phyloP scores from a whole-genome alignment of 1,140 invertebrate species.

The Hylaeus volcanicus region DNA sequence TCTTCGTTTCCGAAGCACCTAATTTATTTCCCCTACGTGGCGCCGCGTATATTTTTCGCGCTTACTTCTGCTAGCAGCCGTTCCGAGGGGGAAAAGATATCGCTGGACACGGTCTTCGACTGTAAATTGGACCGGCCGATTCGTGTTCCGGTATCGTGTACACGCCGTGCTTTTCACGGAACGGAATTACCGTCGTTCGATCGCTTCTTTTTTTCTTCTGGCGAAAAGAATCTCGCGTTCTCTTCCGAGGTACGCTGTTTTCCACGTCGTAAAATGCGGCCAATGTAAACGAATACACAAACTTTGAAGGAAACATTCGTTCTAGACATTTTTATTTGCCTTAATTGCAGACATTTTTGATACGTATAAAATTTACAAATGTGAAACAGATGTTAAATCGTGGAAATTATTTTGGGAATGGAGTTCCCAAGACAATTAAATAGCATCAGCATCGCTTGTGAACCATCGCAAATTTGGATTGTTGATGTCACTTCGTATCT shows the following conservation, averaged over 20 bases:
- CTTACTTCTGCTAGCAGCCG: conserved; percentile 7
- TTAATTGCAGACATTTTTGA: no score
- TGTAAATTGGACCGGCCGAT: conserved; percentile 57
- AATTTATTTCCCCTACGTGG: conserved; percentile 65
- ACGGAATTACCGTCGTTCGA: conserved; percentile 20
- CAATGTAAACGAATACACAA: neutral
- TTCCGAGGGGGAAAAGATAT: conserved; percentile 45
- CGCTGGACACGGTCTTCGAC: conserved; percentile 43
- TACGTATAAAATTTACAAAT: no score
- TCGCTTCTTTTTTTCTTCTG: neutral
- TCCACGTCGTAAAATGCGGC: no score
- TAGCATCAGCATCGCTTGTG: no score
- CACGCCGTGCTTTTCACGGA: neutral
- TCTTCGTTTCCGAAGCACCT: conserved; percentile 57
- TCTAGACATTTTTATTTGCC: no score
- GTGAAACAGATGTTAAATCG: no score
- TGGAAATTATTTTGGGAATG: no score
- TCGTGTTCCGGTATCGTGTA: conserved; percentile 17
- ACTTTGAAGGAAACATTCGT: no score
- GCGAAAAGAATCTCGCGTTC: conserved; percentile 1
- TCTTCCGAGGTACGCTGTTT: neutral
- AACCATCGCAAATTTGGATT: no score
- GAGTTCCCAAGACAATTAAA: no score
- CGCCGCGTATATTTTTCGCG: conserved; percentile 58
- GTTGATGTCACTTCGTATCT: no score